Evolutionary conservation across 1,140 invertebrate species (phyloP).

Genomic region (Zaprionus davidi): DNA sequence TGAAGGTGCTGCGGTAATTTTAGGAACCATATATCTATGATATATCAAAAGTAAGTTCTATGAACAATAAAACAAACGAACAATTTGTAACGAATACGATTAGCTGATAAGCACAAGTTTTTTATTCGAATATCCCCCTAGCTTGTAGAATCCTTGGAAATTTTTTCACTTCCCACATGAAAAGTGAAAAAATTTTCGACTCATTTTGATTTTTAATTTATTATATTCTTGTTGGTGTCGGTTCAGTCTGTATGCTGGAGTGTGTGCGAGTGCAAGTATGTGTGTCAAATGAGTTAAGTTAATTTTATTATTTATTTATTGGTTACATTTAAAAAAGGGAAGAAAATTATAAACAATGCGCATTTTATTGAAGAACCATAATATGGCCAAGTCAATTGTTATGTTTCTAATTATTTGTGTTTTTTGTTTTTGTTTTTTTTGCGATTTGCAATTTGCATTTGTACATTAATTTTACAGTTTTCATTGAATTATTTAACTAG

Average conservation of each 20-base stretch:
- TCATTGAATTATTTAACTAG: constrained; percentile 64
- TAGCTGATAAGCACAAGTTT: constrained; percentile 35
- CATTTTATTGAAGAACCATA: constrained; percentile 26
- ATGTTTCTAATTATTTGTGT: constrained; percentile 58
- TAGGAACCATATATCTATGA: constrained; percentile 97
- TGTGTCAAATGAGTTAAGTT: constrained; percentile 49
- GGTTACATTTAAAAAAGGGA: constrained; percentile 23
- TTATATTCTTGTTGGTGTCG: constrained; percentile 49
- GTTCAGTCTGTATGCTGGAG: constrained; percentile 30
- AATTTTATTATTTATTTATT: constrained; percentile 57
- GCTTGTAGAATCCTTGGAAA: constrained; percentile 64
- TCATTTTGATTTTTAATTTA: constrained; percentile 47
- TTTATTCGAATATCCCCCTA: constrained; percentile 21
- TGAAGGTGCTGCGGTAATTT: constrained; percentile 88
- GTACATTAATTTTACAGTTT: constrained; percentile 50
- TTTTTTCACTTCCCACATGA: constrained; percentile 66
- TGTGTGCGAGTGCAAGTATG: constrained; percentile 24
- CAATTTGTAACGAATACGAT: constrained; percentile 56
- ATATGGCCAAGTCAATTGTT: constrained; percentile 68
- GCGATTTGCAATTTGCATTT: constrained; percentile 25
- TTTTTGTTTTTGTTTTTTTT: constrained; percentile 35
- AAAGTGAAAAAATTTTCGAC: constrained; percentile 77
- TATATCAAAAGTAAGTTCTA: constrained; percentile 97
- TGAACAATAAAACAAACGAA: constrained; percentile 88
- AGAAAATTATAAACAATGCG: constrained; percentile 19